Conservation (phyloP, 2,888 invertebrate species). For the Boloria euphrosyne region DNA sequence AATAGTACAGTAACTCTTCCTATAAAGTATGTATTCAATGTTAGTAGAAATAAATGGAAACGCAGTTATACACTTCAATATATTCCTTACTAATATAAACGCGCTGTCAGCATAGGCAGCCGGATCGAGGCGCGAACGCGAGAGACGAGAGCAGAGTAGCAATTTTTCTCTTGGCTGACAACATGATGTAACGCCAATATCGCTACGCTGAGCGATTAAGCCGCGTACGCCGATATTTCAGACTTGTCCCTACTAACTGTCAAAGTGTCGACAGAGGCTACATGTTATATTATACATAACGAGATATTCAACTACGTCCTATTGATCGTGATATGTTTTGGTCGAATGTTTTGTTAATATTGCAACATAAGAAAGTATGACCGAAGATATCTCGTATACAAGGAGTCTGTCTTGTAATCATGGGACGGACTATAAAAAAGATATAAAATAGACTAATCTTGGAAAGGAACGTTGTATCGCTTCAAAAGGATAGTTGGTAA, state of each 20-base stretch:
- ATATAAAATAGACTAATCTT: slow-evolving; percentile 66
- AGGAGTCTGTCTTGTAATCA: slow-evolving; percentile 43
- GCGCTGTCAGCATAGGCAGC: slow-evolving; percentile 68
- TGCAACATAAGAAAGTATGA: slow-evolving; percentile 32
- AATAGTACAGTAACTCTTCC: too few relatives aligned
- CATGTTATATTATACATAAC: slow-evolving; percentile 29
- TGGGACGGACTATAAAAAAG: slow-evolving; percentile 56
- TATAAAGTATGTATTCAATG: too few relatives aligned
- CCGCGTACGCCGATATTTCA: slow-evolving; percentile 81
- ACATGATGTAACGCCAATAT: slow-evolving; percentile 83
- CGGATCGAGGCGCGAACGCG: slow-evolving; percentile 44
- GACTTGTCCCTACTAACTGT: slow-evolving; percentile 81
- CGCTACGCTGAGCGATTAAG: slow-evolving; percentile 81
- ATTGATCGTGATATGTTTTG: neutral
- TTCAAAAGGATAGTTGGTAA: slow-evolving; percentile 67
- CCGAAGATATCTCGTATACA: slow-evolving; percentile 37
- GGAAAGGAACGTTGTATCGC: slow-evolving; percentile 59
- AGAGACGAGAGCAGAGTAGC: slow-evolving; percentile 65
- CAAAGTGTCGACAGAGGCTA: slow-evolving; percentile 73
- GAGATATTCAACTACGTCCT: neutral
- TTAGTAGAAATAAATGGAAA: neutral
- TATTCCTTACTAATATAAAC: slow-evolving; percentile 77
- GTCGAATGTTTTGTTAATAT: slow-evolving; percentile 33
- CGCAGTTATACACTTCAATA: slow-evolving; percentile 74
- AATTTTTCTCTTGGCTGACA: slow-evolving; percentile 82